A percentile compares a stretch with the other conserved stretches of the same genome.
Evolutionary conservation across 2,888 invertebrate species (phyloP).

Genomic region (Leucozona laternaria): DNA sequence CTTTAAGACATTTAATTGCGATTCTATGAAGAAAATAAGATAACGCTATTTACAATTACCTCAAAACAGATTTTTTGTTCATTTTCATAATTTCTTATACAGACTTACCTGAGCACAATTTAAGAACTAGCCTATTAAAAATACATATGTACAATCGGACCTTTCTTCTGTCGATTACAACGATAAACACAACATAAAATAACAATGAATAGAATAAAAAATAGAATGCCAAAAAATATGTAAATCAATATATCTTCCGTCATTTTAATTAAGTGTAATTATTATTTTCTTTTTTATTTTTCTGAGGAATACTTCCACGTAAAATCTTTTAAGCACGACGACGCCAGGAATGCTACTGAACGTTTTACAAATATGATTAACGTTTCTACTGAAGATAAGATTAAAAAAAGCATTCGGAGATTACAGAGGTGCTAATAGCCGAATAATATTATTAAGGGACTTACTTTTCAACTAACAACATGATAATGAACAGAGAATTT

Average conservation of each 20-base stretch:
- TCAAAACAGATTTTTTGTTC: background rate
- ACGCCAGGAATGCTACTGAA: conserved; percentile 12
- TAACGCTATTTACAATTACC: background rate
- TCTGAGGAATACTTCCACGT: background rate
- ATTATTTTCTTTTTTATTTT: background rate
- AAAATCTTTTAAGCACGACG: background rate
- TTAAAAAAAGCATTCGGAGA: background rate
- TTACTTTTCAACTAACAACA: conserved; percentile 5
- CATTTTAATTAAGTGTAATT: conserved; percentile 1
- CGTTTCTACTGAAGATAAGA: conserved; percentile 15
- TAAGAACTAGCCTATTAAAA: background rate
- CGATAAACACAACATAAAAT: conserved; percentile 16
- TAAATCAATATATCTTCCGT: conserved; percentile 3
- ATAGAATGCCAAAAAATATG: conserved; percentile 14
- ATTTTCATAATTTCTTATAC: background rate
- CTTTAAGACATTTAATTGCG: background rate
- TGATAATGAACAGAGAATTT: background rate
- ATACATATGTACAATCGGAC: conserved; percentile 14
- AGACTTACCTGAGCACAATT: conserved; percentile 7
- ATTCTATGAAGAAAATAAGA: background rate
- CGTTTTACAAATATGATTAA: background rate
- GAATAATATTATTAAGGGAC: conserved; percentile 4
- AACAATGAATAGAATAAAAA: background rate
- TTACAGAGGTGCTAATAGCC: conserved; percentile 16
- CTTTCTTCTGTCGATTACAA: conserved; percentile 29